Conservation (phyloP, 2,797 vertebrate genomes). For the Chromobotia macracanthus region DNA sequence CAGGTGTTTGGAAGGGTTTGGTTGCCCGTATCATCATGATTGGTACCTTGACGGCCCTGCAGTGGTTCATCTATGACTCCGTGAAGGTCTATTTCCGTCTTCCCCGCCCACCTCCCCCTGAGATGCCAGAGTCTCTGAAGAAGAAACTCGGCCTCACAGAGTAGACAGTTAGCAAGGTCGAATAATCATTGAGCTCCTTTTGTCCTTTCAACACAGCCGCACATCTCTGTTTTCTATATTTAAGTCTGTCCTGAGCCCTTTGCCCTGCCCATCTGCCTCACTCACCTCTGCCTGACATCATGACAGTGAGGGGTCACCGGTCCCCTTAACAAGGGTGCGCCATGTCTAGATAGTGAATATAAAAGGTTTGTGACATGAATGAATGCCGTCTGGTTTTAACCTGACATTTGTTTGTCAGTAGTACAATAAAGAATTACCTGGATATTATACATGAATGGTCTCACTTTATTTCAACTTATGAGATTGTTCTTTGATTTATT, state of each 20-base stretch:
- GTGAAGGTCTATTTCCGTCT: conserved; percentile 90
- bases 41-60: conserved; percentile 85
- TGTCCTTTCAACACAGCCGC: background rate
- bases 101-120: conserved; percentile 85
- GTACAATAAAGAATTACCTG: conserved; percentile 55
- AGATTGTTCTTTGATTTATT: too few species aligned
- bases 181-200: background rate
- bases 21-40: conserved; percentile 91
- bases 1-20: conserved; percentile 89
- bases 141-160: conserved; percentile 83
- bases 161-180: conserved; percentile 61
- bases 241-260: conserved; percentile 48
- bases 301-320: conserved; percentile 9
- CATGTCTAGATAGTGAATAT: conserved; percentile 40
- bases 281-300: conserved; percentile 23
- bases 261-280: conserved; percentile 18
- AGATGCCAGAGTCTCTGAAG: conserved; percentile 89
- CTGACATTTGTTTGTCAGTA: conserved; percentile 51
- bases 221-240: conserved; percentile 58
- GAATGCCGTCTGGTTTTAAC: conserved; percentile 56
- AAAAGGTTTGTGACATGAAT: conserved; percentile 31
- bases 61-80: conserved; percentile 90
- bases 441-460: conserved; percentile 11
- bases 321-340: conserved; percentile 4
- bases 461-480: background rate